Evolutionary conservation across 2,888 invertebrate species (phyloP).

Genomic region (Drosophila buzzatii): DNA sequence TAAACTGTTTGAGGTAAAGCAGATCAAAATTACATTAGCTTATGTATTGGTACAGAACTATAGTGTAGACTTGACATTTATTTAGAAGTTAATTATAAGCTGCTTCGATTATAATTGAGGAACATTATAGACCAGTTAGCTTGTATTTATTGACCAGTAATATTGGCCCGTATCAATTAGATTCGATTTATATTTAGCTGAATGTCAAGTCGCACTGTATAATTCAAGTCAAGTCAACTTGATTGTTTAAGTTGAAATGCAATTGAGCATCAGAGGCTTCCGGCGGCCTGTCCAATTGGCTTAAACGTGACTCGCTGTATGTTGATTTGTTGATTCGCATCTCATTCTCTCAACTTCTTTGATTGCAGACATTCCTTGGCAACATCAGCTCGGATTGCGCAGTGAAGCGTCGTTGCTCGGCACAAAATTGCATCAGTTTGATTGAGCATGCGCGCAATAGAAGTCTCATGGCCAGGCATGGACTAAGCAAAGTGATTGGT

Average conservation of each 20-base stretch:
- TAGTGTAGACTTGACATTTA: neutral
- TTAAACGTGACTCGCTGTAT: conserved; percentile 13
- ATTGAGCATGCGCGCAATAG: conserved; percentile 92
- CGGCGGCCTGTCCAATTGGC: conserved; percentile 10
- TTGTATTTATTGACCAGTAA: neutral
- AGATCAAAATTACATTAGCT: too few relatives aligned
- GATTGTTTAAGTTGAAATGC: conserved; percentile 11
- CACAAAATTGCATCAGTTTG: conserved; percentile 92
- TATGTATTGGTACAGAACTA: neutral
- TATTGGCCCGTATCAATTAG: neutral
- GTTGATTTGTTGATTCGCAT: conserved; percentile 44
- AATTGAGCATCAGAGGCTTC: conserved; percentile 7
- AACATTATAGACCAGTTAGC: neutral
- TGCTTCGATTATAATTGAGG: neutral
- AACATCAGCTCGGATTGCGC: conserved; percentile 87
- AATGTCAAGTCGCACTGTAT: neutral
- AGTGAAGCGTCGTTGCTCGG: conserved; percentile 92
- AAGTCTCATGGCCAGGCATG: conserved; percentile 86
- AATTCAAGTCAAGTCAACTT: neutral
- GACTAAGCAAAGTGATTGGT: conserved; percentile 84
- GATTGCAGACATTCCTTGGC: conserved; percentile 84
- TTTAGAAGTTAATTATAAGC: neutral
- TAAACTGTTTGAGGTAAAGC: conserved; percentile 83
- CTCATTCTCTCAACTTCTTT: conserved; percentile 21
- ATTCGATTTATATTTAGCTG: neutral